Conservation (phyloP, 2,888 invertebrate genomes). For the Caenorhabditis sp. region DNA sequence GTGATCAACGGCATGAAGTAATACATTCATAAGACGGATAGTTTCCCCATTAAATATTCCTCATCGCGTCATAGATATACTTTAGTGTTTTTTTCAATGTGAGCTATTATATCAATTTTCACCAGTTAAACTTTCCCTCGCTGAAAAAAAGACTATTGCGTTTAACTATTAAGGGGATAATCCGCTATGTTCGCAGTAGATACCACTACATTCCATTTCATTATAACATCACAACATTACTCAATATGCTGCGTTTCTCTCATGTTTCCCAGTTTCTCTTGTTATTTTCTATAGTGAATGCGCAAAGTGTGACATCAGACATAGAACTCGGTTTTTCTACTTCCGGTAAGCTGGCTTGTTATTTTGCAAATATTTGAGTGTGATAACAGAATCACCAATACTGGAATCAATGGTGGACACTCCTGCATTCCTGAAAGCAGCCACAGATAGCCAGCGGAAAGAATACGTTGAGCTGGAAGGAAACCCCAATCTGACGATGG, state of each 20-base stretch:
- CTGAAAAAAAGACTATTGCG: too few species aligned
- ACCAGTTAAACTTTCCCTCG: too few species aligned
- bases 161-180: too few species aligned
- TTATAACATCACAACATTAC: too few species aligned
- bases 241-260: background rate
- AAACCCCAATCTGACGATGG: constrained; percentile 52
- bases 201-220: too few species aligned
- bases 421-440: constrained; percentile 41
- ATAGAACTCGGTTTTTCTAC: background rate
- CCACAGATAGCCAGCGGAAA: constrained; percentile 48
- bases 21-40: too few species aligned
- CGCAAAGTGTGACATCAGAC: background rate
- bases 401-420: constrained; percentile 46
- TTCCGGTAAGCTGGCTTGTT: constrained; percentile 6
- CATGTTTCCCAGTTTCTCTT: background rate
- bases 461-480: constrained; percentile 56
- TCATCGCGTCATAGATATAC: too few species aligned
- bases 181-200: too few species aligned
- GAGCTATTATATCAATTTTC: too few species aligned
- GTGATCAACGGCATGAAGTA: background rate
- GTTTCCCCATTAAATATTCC: too few species aligned
- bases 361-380: background rate
- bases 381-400: constrained; percentile 17
- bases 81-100: too few species aligned
- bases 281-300: background rate